Conservation (phyloP, 2,888 invertebrate species). For the Anthophora plumipes region DNA sequence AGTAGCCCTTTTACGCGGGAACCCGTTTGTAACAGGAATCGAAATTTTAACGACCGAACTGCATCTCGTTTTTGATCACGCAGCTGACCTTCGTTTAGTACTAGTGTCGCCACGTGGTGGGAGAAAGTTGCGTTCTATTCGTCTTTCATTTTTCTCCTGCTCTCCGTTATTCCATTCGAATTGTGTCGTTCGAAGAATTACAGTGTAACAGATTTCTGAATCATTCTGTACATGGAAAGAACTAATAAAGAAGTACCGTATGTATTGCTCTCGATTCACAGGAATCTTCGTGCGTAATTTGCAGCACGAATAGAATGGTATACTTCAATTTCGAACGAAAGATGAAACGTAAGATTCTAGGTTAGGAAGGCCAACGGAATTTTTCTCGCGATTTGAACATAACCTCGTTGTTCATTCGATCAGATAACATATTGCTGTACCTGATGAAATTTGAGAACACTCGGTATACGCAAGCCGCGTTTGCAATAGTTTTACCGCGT, state of each 20-base stretch:
- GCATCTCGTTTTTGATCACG: not conserved
- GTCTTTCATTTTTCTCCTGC: not conserved
- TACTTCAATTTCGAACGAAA: not conserved
- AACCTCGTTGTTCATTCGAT: too few relatives aligned
- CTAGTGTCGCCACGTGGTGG: not conserved
- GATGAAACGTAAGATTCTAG: not conserved
- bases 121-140: not conserved
- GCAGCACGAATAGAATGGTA: fast-evolving
- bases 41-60: not conserved
- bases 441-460: too few relatives aligned
- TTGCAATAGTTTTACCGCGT: not conserved
- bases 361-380: not conserved
- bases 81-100: not conserved
- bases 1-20: too few relatives aligned
- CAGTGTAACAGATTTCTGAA: not conserved
- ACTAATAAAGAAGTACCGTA: not conserved
- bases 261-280: too few relatives aligned
- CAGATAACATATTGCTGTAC: not conserved
- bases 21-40: not conserved
- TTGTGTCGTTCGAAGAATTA: not conserved
- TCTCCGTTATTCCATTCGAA: not conserved
- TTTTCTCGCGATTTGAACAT: not conserved
- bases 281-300: not conserved
- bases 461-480: not conserved
- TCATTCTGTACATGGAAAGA: not conserved